Conservation (phyloP, 2,797 vertebrate genomes). For the Hoplostethus mediterraneus region DNA sequence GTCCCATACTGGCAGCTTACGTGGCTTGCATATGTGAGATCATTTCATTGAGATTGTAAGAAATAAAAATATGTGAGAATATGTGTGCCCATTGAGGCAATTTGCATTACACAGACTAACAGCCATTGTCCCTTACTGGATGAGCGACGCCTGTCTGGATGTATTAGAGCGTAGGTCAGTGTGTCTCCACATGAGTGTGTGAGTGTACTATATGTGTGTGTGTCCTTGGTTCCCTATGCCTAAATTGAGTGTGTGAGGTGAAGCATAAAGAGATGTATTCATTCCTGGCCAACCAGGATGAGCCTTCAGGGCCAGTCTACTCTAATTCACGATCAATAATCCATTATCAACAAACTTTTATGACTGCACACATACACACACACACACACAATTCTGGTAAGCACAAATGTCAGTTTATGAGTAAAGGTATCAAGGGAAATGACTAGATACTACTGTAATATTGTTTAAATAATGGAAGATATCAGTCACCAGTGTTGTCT, state of each 20-base stretch:
- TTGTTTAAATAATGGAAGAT: not conserved
- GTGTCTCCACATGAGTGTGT: slow-evolving; percentile 63
- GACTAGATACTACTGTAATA: not conserved
- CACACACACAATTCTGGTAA: slow-evolving; percentile 45
- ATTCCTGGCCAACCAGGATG: slow-evolving; percentile 88
- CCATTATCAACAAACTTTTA: slow-evolving; percentile 94
- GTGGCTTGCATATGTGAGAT: not conserved
- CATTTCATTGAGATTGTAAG: not conserved
- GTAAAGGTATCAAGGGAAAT: slow-evolving; percentile 21
- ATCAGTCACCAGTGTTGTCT: no score
- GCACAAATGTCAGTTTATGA: slow-evolving; percentile 18
- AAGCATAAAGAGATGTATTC: slow-evolving; percentile 92
- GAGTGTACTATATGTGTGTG: slow-evolving; percentile 23
- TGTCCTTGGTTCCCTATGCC: slow-evolving; percentile 74
- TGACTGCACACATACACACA: slow-evolving; percentile 58
- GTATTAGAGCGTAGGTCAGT: slow-evolving; percentile 71
- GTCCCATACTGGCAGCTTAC: not conserved
- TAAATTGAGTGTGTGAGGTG: slow-evolving; percentile 84
- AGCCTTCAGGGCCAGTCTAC: slow-evolving; percentile 88
- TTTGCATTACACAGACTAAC: slow-evolving; percentile 64
- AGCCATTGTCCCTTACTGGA: slow-evolving; percentile 64
- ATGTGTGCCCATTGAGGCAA: slow-evolving; percentile 21
- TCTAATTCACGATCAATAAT: slow-evolving; percentile 94
- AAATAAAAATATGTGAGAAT: not conserved
- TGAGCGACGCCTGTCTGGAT: slow-evolving; percentile 76